Evolutionary conservation across 2,888 invertebrate genomes (phyloP), one percentile per base, ranked within the genome.

Genomic region (Antheraea assamensis): DNA sequence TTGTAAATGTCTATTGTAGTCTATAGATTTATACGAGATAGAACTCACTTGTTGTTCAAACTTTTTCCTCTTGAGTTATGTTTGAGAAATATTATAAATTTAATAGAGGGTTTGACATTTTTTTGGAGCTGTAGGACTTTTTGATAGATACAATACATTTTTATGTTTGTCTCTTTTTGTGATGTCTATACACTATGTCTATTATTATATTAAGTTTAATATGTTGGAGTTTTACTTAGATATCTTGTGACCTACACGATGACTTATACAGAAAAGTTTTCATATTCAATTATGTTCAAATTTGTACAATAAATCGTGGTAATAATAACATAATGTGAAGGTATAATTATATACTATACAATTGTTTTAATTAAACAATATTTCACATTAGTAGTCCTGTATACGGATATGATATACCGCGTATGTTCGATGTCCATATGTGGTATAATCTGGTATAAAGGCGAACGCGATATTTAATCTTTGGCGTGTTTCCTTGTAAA

Each of bases 401-500:
- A n/a, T n/a, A 24, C 10, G 58, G 58, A 58, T 58, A 58, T 58
- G 24, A n/a, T 58, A 24, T 13, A n/a, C 58, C 19, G 13, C 64
- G 30, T 21, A 31, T 17, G 61, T 27, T 27, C 27, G 21, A 58
- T n/a, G 13, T 42, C 66, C 66, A 35, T 68, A 68, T 35, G 35
- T 68, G 72, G 42, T 70, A 84, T 85, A 80, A 86, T 82, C 83
- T 78, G 79, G 80, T 79, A 79, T 78, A 78, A 82, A 81, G 78
- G 80, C 81, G 78, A 80, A 79, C 79, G 81, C 83, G 81, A 85
- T 84, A 80, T 86, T 87, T 86, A 88, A 88, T 87, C 87, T 87
- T 86, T 86, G 84, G 82, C 82, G 79, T 79, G 81, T 80, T 88
- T 88, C 85, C 87, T 88, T 90, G 88, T 87, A 89, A 89, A 90